phyloP scores from a whole-genome alignment of 2,113 vertebrate genomes.

The Oreochromis niloticus region DNA sequence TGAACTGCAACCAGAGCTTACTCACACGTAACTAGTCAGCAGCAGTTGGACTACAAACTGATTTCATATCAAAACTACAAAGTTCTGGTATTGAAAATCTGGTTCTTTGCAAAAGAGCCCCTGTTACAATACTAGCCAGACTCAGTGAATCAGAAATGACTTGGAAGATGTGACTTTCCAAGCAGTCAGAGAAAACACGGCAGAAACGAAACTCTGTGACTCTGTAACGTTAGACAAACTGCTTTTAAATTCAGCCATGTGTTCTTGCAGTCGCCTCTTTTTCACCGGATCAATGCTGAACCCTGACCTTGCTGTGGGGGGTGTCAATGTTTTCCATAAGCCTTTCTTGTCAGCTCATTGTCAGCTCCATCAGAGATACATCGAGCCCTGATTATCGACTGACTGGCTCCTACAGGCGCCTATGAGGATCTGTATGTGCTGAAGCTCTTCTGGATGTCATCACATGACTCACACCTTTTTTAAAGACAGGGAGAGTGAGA shows the following conservation, averaged over 20 bases:
- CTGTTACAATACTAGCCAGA: not conserved
- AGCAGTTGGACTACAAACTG: not conserved
- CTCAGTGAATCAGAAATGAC: not conserved
- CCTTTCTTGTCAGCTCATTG: slow-evolving; percentile 40
- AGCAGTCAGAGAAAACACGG: not conserved
- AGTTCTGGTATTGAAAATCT: not conserved
- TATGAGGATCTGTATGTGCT: not conserved
- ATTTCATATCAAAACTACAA: not conserved
- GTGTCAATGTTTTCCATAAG: slow-evolving; percentile 23
- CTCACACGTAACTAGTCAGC: not conserved
- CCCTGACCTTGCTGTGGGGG: slow-evolving; percentile 36
- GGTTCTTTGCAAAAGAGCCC: not conserved
- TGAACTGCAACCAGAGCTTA: not conserved
- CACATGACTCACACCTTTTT: not conserved
- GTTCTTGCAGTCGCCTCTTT: not conserved
- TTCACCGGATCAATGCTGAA: slow-evolving; percentile 39
- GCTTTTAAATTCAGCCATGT: not conserved
- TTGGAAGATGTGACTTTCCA: not conserved
- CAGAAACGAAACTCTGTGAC: not conserved
- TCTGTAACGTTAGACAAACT: not conserved
- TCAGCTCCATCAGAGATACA: slow-evolving; percentile 21
- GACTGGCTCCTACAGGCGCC: not conserved
- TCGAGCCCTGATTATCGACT: slow-evolving; percentile 17
- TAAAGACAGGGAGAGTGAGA: not conserved
- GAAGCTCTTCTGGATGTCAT: not conserved